These are phyloP conservation scores for Galaxea fascicularis DNA, from an alignment of 92 coral and sea anemone species.

Conservation along the genomic window DNA sequence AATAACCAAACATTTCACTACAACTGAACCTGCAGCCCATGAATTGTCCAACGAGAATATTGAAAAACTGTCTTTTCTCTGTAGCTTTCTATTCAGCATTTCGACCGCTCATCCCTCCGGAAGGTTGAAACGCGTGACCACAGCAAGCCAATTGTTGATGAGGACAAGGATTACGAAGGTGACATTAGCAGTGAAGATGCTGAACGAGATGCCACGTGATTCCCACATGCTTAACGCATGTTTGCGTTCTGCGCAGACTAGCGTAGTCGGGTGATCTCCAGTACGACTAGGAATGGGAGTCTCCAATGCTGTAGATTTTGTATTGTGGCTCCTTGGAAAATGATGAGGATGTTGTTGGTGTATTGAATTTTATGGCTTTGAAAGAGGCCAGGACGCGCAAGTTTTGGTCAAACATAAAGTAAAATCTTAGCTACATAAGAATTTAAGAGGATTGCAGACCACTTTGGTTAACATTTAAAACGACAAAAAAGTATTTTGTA, in stretches of 20 bases:
- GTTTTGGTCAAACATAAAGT: background rate
- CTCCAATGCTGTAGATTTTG: background rate
- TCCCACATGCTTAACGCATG: background rate
- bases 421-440: background rate
- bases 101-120: conserved; percentile 58
- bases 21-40: no score
- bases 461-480: background rate
- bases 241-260: background rate
- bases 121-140: conserved; percentile 69
- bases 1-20: no score
- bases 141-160: conserved; percentile 57
- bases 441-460: background rate
- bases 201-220: conserved; percentile 12
- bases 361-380: background rate
- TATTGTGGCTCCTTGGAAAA: background rate
- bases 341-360: background rate
- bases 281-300: background rate
- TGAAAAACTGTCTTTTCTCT: conserved; percentile 10
- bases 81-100: conserved; percentile 66
- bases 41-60: no score
- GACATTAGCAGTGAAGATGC: conserved; percentile 63
- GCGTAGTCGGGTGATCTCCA: background rate
- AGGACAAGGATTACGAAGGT: conserved; percentile 47
- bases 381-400: background rate
- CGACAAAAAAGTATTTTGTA: background rate